These are phyloP conservation scores for Lordiphosa stackelbergi DNA, from an alignment of 1,140 invertebrate species.

Conservation along the genomic window DNA sequence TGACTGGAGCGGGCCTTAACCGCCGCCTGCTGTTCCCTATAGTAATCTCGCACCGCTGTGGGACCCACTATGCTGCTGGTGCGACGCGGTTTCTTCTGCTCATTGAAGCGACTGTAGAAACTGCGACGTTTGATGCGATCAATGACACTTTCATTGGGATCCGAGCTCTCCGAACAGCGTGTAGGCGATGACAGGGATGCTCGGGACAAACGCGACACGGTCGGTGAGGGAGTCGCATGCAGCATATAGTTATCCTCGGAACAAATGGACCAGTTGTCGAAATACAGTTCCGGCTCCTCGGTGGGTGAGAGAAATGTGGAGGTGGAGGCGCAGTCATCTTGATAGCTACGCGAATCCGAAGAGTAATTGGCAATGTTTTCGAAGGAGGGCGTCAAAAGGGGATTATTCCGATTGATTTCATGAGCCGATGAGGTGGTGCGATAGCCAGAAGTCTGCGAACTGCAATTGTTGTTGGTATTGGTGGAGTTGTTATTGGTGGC, in stretches of 20 bases:
- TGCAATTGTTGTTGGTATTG: conserved; percentile 65
- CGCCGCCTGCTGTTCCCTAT: conserved; percentile 68
- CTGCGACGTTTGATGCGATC: conserved; percentile 92
- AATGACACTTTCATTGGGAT: conserved; percentile 84
- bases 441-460: conserved; percentile 68
- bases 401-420: conserved; percentile 76
- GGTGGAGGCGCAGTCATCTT: conserved; percentile 75
- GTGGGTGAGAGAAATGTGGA: conserved; percentile 80
- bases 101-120: conserved; percentile 92
- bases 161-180: conserved; percentile 71
- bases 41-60: conserved; percentile 71
- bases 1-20: conserved; percentile 61
- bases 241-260: conserved; percentile 79
- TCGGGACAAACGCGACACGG: conserved; percentile 79
- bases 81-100: conserved; percentile 83
- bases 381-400: conserved; percentile 67
- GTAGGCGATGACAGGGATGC: conserved; percentile 68
- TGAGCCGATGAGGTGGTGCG: conserved; percentile 77
- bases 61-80: conserved; percentile 81
- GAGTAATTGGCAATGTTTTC: conserved; percentile 76
- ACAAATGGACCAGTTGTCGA: conserved; percentile 84
- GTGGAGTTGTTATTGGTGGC: conserved; percentile 62
- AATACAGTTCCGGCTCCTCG: conserved; percentile 80
- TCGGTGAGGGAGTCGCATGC: conserved; percentile 72
- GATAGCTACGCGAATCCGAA: conserved; percentile 72